phyloP scores from a whole-genome alignment of 2,113 vertebrate genomes.

The Hemiscyllium ocellatum region DNA sequence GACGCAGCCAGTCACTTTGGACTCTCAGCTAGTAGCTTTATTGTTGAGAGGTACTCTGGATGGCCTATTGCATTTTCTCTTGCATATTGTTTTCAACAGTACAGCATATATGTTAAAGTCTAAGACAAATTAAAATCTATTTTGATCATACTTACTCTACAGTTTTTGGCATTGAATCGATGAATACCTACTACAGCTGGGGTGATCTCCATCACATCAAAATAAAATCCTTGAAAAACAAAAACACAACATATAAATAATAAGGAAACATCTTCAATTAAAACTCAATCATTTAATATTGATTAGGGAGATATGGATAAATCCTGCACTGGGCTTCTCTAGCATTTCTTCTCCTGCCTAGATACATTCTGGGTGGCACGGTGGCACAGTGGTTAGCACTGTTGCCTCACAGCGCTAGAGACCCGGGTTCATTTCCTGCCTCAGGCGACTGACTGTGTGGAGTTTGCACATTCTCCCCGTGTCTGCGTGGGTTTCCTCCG shows the following conservation, averaged over 20 bases:
- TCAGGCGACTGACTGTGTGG: too few species aligned
- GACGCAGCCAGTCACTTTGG: background rate
- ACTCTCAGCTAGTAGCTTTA: background rate
- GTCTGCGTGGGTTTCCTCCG: too few species aligned
- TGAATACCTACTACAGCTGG: constrained; percentile 71
- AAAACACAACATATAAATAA: background rate
- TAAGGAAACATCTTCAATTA: background rate
- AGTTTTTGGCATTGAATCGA: constrained; percentile 64
- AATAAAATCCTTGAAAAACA: constrained; percentile 70
- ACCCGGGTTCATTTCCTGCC: too few species aligned
- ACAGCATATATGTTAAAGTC: background rate
- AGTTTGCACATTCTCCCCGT: too few species aligned
- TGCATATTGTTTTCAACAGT: background rate
- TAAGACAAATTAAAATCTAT: background rate
- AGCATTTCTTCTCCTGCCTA: background rate
- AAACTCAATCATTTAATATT: background rate
- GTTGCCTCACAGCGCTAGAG: too few species aligned
- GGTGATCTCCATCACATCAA: constrained; percentile 87
- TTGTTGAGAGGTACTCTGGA: background rate
- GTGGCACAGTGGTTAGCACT: too few species aligned
- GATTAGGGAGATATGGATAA: background rate
- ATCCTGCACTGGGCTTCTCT: background rate
- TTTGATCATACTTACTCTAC: constrained; percentile 55
- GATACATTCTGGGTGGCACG: background rate
- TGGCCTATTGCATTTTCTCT: background rate